Evolutionary conservation across 2,888 invertebrate species (phyloP).

Genomic region (Brachypalpus laphriformis): DNA sequence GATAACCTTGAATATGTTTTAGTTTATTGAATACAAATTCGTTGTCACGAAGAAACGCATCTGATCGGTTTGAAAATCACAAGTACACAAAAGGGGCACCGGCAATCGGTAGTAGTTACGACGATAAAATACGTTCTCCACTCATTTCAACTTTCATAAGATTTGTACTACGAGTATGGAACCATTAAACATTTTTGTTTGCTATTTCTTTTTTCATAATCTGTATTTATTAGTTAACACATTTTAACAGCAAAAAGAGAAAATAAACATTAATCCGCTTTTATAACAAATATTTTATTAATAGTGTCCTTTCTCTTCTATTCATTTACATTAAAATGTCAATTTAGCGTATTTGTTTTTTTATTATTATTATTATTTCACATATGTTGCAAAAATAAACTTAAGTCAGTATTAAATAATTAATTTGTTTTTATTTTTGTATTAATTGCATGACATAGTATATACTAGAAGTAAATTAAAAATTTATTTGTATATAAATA

Average conservation of each 20-base stretch:
- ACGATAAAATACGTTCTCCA: too few relatives aligned
- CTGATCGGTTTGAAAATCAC: too few relatives aligned
- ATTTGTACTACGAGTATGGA: too few relatives aligned
- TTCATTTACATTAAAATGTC: conserved; percentile 28
- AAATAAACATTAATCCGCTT: conserved; percentile 35
- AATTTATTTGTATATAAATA: conserved; percentile 38
- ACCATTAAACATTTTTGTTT: too few relatives aligned
- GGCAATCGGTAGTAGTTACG: too few relatives aligned
- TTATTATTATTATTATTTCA: conserved; percentile 10
- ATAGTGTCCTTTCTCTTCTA: conserved; percentile 10
- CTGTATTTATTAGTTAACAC: conserved; percentile 53
- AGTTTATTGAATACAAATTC: too few relatives aligned
- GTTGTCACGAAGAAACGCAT: too few relatives aligned
- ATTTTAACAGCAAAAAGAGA: conserved; percentile 46
- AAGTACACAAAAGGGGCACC: too few relatives aligned
- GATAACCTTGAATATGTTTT: too few relatives aligned
- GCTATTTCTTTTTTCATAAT: conserved; percentile 31
- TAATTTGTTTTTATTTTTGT: conserved; percentile 21
- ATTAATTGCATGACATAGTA: conserved; percentile 38
- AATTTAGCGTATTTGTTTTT: conserved; percentile 10
- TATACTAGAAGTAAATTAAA: conserved; percentile 50
- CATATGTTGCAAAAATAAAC: conserved; percentile 39
- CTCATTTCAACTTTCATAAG: too few relatives aligned
- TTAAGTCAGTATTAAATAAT: conserved; percentile 36
- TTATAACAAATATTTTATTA: conserved; percentile 45